These are phyloP conservation scores for Antheraea yamamai DNA, from an alignment of 2,888 invertebrate genomes.

Conservation along the genomic window DNA sequence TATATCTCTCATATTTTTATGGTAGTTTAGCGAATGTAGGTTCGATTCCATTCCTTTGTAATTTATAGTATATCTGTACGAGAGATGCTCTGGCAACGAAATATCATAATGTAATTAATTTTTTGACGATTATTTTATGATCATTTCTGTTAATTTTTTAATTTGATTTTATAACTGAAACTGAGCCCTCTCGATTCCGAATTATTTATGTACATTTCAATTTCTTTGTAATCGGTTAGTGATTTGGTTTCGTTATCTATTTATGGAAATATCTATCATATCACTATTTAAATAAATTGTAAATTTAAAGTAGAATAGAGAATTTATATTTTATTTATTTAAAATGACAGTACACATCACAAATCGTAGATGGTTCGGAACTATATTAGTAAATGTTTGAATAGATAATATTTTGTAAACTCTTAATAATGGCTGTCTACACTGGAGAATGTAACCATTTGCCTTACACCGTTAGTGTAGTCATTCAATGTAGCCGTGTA, in stretches of 20 bases:
- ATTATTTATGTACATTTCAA: conserved; percentile 49
- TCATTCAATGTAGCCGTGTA: conserved; percentile 40
- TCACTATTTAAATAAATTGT: conserved; percentile 52
- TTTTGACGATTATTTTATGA: conserved; percentile 16
- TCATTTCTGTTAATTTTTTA: conserved; percentile 20
- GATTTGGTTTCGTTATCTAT: conserved; percentile 40
- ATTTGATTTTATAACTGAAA: conserved; percentile 34
- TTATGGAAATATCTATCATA: conserved; percentile 51
- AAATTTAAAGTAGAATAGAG: conserved; percentile 46
- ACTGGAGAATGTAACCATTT: conserved; percentile 13
- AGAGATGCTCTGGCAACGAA: conserved; percentile 57
- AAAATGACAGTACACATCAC: conserved; percentile 53
- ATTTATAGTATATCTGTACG: conserved; percentile 27
- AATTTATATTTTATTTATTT: conserved; percentile 47
- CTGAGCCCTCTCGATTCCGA: conserved; percentile 58
- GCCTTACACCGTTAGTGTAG: conserved; percentile 8
- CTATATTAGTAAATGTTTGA: background rate
- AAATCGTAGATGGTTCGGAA: conserved; percentile 27
- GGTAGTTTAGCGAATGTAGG: conserved; percentile 39
- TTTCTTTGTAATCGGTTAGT: conserved; percentile 47
- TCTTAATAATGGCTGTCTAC: conserved; percentile 7
- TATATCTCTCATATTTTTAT: conserved; percentile 40
- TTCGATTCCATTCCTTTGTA: conserved; percentile 43
- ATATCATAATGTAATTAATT: conserved; percentile 22
- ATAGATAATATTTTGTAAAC: conserved; percentile 10